Evolutionary conservation across 2,888 invertebrate genomes (phyloP).

Genomic region (Drosophila macrospina): DNA sequence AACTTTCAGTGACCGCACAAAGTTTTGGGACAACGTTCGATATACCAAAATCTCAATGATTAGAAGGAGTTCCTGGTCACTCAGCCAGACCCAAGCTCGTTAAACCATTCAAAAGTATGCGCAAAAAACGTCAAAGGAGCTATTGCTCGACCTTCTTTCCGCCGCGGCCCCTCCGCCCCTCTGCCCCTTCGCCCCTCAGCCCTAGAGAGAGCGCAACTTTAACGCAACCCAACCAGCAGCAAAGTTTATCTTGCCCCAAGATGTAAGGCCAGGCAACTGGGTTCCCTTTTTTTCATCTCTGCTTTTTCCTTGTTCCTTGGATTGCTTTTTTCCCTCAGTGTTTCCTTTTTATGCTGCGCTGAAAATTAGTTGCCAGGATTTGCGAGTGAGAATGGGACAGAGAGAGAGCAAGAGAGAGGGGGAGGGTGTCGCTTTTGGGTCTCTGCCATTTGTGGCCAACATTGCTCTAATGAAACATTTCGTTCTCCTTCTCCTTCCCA

Average conservation of each 20-base stretch:
- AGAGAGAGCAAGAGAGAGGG: no score
- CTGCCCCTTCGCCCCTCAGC: not conserved
- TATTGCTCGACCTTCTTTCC: not conserved
- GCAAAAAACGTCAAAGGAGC: conserved; percentile 69
- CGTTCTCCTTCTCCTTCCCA: conserved; percentile 26
- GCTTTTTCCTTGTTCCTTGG: conserved; percentile 5
- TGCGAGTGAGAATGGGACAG: no score
- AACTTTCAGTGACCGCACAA: conserved; percentile 72
- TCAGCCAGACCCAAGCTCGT: conserved; percentile 57
- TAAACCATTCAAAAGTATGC: conserved; percentile 71
- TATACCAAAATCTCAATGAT: conserved; percentile 77
- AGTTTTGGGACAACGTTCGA: conserved; percentile 73
- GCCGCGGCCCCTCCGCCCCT: not conserved
- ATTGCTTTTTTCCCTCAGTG: conserved; percentile 35
- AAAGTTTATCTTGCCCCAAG: conserved; percentile 66
- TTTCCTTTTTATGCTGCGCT: conserved; percentile 69
- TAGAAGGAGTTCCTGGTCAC: conserved; percentile 47
- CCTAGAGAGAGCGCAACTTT: conserved; percentile 1
- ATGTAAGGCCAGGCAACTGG: conserved; percentile 56
- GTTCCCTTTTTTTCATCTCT: conserved; percentile 27
- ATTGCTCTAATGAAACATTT: conserved; percentile 79
- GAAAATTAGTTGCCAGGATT: conserved; percentile 69
- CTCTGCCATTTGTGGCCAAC: conserved; percentile 68
- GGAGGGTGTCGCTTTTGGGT: conserved; percentile 30
- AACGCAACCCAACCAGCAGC: conserved; percentile 22